phyloP scores from a whole-genome alignment of 2,113 vertebrate genomes.

The Eptesicus fuscus region DNA sequence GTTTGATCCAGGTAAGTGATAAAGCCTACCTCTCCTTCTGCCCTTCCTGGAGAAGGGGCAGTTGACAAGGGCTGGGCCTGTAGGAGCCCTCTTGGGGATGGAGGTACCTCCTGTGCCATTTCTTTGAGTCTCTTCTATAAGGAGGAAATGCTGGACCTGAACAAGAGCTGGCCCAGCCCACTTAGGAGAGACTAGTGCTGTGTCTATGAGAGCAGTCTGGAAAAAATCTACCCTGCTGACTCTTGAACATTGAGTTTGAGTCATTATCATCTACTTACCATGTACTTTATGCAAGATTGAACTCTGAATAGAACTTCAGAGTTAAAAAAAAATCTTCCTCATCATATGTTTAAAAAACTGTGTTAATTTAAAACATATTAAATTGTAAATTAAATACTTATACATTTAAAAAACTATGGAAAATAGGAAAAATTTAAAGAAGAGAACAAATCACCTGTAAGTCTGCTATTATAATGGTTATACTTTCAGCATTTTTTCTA shows the following conservation, averaged over 20 bases:
- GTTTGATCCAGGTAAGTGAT: constrained; percentile 89
- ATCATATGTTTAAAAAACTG: not conserved
- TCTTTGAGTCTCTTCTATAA: not conserved
- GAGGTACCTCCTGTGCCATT: not conserved
- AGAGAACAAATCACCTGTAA: not conserved
- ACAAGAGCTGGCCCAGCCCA: not conserved
- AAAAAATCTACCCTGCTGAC: not conserved
- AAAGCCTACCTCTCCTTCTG: too few relatives aligned
- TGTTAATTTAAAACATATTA: not conserved
- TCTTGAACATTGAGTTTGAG: not conserved
- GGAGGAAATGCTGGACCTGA: not conserved
- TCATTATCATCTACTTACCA: not conserved
- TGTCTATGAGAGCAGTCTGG: not conserved
- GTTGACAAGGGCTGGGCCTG: not conserved
- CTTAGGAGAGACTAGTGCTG: not conserved
- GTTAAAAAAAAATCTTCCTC: not conserved
- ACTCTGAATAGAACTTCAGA: not conserved
- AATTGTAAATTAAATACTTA: not conserved
- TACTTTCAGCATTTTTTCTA: not conserved
- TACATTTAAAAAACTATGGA: not conserved
- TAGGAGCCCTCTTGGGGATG: not conserved
- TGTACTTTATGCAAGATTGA: not conserved
- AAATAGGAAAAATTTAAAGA: not conserved
- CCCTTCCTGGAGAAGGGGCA: not conserved
- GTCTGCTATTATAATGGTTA: not conserved